Base-by-base conservation (phyloP, 1,140 invertebrate species). In the Dermatophagoides farinae region DNA sequence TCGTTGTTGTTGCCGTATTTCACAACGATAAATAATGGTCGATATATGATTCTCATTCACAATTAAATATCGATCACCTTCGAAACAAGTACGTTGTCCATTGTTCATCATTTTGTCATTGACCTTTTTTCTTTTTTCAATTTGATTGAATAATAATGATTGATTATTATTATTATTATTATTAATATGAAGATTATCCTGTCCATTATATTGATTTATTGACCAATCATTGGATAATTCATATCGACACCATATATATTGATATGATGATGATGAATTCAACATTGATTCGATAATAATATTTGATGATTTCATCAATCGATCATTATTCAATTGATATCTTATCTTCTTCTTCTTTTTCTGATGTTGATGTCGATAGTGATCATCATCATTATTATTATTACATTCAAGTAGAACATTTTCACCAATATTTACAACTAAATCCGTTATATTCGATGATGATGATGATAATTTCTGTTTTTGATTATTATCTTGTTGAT, bases 391-490 rank as follows among this genome's bases (percentile, higher is more conserved):
- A 54, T 54, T 1, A 54, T 39, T 54, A 14, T 38, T 1, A 38
- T 54, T 37, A 47, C 57, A 59, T 38, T 59, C 57, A n/a, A 59
- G 57, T 12, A 59, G 57, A 31, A 50, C 31, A 37, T 59, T 41
- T 50, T 43, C 57, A 1, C n/a, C 57, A 38, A 59, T 16, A 22
- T 59, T 41, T 1, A 59, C 57, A 23, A 59, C 12, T 39, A 59
- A 37, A 41, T 44, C 40, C 12, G 39, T 46, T 20, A 44, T 10
- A 44, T 44, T 44, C 18, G 40, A 47, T 20, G 25, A n/a, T 58
- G 55, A n/a, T 14, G 55, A 49, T 12, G 16, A 58, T 12, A 22
- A 12, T 22, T 12, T 23, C 18, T 10, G 18, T 25, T 58, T 39
- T 16, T 25, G 38, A 6, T 46, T 22, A 9, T 58, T 16, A 20